Base-by-base conservation (phyloP, 2,113 vertebrate species). In the Cottus gobio region DNA sequence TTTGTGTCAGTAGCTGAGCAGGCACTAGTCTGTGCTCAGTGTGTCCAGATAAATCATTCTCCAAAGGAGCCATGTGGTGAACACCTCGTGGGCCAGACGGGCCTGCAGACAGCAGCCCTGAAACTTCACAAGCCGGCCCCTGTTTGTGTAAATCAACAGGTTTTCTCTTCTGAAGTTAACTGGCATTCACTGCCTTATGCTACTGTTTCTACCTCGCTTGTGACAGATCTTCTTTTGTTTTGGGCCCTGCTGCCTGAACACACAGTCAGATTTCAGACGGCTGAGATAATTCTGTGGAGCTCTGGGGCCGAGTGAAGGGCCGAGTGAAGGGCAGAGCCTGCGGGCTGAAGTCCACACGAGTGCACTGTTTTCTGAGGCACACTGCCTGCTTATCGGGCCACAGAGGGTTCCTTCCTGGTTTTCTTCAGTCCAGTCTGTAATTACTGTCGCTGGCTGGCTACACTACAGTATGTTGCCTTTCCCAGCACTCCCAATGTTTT, bases 341-440 rank as follows among this genome's bases (percentile, higher is more conserved):
- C 39, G 16, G 70, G 60, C 79, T 85, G 52, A 85, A 82, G 83
- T 87, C 78, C 80, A 68, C 67, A 86, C 44, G 63, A 85, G 77
- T 44, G 24, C 61, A 34, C 70, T 93, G 91, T 92, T 94, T 87
- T 90, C 74, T 68, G 85, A 89, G 86, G 84, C 83, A 48, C 64
- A 26, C 85, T 76, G 89, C 80, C 86, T 87, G 85, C 92, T 94
- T 95, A 94, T 96, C 93, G 88, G 84, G 69, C 71, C 85, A 16
- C 77, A 86, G 90, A 92, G 78, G 88, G 91, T 95, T 95, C 93
- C 94, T 95, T 95, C 94, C 93, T 94, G 92, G 90, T 94, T 94
- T 94, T 93, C 92, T 94, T 93, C 90, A 80, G 83, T 80, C 80
- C 76, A 61, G 37, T 73, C 58, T 84, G 90, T 91, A 93, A 95